A percentile compares a stretch with the other conserved stretches of the same genome.
These are phyloP conservation scores for Drosophila neutralis DNA, from an alignment of 2,888 invertebrate species.

Conservation along the genomic window DNA sequence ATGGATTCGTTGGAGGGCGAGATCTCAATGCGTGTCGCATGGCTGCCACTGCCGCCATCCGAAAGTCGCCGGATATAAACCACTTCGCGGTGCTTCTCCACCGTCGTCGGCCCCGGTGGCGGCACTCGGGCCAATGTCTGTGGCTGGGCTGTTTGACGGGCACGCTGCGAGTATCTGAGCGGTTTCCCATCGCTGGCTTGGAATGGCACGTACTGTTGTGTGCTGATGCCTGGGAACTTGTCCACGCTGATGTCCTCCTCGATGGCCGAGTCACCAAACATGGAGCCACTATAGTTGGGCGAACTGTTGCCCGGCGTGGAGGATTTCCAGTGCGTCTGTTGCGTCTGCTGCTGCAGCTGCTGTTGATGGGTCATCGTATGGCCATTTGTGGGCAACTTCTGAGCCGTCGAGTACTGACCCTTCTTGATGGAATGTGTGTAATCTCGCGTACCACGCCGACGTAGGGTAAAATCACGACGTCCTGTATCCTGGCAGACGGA, in stretches of 20 bases:
- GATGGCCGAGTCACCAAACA: constrained; percentile 85
- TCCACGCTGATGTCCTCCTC: constrained; percentile 85
- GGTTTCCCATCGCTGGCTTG: constrained; percentile 79
- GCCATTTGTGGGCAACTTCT: constrained; percentile 69
- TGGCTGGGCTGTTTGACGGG: constrained; percentile 64
- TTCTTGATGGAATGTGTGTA: constrained; percentile 85
- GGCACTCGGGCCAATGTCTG: constrained; percentile 41
- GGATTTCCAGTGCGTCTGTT: constrained; percentile 82
- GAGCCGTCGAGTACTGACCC: constrained; percentile 83
- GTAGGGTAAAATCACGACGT: constrained; percentile 83
- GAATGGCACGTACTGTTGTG: constrained; percentile 82
- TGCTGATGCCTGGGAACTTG: constrained; percentile 83
- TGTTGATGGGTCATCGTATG: constrained; percentile 37
- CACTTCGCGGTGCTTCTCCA: constrained; percentile 83
- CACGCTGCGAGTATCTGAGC: constrained; percentile 79
- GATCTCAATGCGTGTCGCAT: constrained; percentile 84
- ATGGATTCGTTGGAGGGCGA: constrained; percentile 84
- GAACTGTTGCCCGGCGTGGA: constrained; percentile 85
- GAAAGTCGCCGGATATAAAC: constrained; percentile 83
- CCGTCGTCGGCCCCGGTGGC: constrained; percentile 41
- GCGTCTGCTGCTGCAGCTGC: constrained; percentile 26
- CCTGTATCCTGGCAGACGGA: constrained; percentile 85
- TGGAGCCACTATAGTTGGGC: constrained; percentile 85
- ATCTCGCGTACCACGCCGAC: constrained; percentile 84
- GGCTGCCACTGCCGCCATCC: constrained; percentile 79